Evolutionary conservation across 2,113 vertebrate genomes (phyloP).

Genomic region (Uria aalge): DNA sequence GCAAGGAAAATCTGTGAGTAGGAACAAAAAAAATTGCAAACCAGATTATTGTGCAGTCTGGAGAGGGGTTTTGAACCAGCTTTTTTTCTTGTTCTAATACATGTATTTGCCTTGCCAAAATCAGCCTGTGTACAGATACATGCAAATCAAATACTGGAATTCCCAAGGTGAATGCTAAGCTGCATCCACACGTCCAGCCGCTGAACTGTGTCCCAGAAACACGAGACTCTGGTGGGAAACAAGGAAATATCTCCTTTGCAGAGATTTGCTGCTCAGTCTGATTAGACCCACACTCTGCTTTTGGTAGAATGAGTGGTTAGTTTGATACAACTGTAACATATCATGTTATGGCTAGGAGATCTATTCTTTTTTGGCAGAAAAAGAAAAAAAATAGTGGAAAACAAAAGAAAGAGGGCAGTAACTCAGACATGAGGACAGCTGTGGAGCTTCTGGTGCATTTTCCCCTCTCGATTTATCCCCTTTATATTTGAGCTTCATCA

Average conservation of each 20-base stretch:
- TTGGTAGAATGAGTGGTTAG: background rate
- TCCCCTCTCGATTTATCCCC: background rate
- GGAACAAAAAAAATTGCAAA: background rate
- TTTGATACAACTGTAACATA: background rate
- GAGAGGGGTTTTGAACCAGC: background rate
- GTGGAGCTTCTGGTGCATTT: background rate
- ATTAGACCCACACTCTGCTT: background rate
- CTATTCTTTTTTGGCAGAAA: background rate
- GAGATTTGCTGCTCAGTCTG: background rate
- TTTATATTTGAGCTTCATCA: background rate
- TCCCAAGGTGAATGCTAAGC: background rate
- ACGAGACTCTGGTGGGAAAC: background rate
- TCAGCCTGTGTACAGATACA: background rate
- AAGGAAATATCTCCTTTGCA: background rate
- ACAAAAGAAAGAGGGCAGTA: background rate
- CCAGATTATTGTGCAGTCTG: background rate
- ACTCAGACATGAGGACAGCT: background rate
- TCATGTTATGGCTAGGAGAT: background rate
- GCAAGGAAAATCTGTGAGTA: background rate
- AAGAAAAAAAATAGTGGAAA: background rate
- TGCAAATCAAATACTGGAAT: background rate
- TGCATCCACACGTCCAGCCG: background rate
- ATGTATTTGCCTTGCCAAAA: background rate
- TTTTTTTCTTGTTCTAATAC: background rate
- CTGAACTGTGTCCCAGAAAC: constrained; percentile 26